Conservation (phyloP, 2,797 vertebrate species). For the Poecilia velifera region DNA sequence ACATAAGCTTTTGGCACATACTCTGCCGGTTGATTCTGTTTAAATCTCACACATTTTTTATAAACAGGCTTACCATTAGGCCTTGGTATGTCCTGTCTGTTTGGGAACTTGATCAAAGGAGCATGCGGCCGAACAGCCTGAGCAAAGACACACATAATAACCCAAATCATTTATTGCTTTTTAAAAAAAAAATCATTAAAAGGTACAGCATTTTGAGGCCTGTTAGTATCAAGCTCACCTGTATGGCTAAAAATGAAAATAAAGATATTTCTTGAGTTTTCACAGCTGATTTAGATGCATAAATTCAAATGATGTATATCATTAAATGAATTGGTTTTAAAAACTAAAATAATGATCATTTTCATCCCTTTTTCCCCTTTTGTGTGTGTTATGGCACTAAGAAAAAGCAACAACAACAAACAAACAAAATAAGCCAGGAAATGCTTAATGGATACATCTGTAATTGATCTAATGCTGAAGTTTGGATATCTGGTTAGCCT, state of each 20-base stretch:
- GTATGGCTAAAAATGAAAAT: neutral
- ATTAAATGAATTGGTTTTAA: neutral
- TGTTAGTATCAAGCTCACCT: neutral
- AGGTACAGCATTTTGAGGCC: neutral
- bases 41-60: neutral
- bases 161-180: neutral
- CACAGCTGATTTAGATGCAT: neutral
- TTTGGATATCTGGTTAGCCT: neutral
- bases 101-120: conserved; percentile 84
- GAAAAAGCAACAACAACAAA: neutral
- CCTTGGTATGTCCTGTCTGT: conserved; percentile 56
- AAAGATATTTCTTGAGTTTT: neutral
- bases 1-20: neutral
- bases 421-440: neutral
- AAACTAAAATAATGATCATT: neutral
- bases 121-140: conserved; percentile 80
- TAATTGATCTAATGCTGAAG: neutral
- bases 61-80: conserved; percentile 75
- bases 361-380: neutral
- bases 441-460: neutral
- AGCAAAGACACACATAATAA: conserved; percentile 9
- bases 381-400: neutral
- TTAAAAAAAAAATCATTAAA: neutral
- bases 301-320: neutral
- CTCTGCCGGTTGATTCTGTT: neutral